phyloP scores from a whole-genome alignment of 2,797 vertebrate genomes.

The Periparus ater region DNA sequence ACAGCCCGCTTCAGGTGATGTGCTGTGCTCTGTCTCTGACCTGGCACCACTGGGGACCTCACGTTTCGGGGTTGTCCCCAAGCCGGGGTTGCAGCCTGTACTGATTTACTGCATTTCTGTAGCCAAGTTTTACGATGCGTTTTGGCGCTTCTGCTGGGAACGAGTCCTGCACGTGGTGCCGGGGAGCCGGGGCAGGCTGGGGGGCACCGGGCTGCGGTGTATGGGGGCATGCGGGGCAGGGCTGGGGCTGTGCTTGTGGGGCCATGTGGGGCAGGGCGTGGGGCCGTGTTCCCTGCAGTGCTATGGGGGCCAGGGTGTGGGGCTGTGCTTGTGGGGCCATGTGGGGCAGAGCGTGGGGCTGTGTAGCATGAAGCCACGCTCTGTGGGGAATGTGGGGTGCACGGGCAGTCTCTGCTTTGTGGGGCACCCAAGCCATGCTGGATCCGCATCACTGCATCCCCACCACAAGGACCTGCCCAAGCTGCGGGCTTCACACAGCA shows the following conservation, averaged over 20 bases:
- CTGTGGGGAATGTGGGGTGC: neutral
- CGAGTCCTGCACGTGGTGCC: fast-evolving
- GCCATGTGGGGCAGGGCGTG: too few relatives aligned
- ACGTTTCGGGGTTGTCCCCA: fast-evolving
- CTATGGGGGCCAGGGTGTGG: too few relatives aligned
- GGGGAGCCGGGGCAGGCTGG: fast-evolving
- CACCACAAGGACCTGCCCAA: fast-evolving
- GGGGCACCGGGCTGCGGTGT: fast-evolving
- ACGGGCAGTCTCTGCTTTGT: neutral
- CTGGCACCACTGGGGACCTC: fast-evolving
- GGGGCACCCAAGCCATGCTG: neutral
- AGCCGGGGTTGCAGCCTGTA: neutral
- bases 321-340: neutral
- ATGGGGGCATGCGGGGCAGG: neutral
- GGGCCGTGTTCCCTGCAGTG: neutral
- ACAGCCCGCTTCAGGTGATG: fast-evolving
- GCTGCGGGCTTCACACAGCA: neutral
- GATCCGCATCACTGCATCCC: neutral
- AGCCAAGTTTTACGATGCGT: fast-evolving
- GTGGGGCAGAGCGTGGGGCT: neutral
- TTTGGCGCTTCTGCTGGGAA: neutral
- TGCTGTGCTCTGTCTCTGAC: neutral
- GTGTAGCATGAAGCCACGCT: fast-evolving
- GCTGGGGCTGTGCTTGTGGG: neutral
- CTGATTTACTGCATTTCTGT: neutral